phyloP scores from a whole-genome alignment of 2,888 invertebrate species.

The Cephus spinipes region DNA sequence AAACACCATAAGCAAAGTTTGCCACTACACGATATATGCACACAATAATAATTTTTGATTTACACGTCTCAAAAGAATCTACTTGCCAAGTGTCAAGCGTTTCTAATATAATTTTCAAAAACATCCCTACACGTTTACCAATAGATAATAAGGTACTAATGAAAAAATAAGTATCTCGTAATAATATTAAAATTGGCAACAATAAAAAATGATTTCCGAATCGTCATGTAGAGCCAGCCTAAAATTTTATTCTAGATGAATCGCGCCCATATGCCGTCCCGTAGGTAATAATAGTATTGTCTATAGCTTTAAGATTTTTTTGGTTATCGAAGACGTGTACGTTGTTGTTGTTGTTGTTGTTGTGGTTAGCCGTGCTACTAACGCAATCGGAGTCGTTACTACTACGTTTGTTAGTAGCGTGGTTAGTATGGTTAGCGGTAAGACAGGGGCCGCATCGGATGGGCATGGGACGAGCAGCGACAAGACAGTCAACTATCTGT shows the following conservation, averaged over 20 bases:
- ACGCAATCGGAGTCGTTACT: constrained; percentile 44
- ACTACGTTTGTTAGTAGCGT: constrained; percentile 53
- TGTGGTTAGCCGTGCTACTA: constrained; percentile 44
- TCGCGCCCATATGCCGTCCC: constrained; percentile 30
- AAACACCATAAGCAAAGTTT: too few species aligned
- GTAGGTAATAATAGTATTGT: constrained; percentile 26
- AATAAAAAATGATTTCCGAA: background rate
- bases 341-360: constrained; percentile 25
- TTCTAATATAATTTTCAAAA: too few species aligned
- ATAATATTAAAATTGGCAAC: too few species aligned
- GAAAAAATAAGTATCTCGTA: too few species aligned
- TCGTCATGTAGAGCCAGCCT: constrained; percentile 1
- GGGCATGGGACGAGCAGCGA: constrained; percentile 62
- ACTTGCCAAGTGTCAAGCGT: too few species aligned
- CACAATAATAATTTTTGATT: too few species aligned
- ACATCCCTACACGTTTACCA: too few species aligned
- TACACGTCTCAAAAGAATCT: too few species aligned
- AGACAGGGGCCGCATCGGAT: constrained; percentile 62
- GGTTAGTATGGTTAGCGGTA: constrained; percentile 60
- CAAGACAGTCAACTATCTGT: constrained; percentile 65
- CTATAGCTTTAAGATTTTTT: constrained; percentile 33
- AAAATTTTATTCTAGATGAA: constrained; percentile 12
- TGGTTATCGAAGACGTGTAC: constrained; percentile 43
- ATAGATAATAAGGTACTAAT: too few species aligned
- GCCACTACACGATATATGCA: too few species aligned